phyloP scores from a whole-genome alignment of 2,797 vertebrate genomes.

The Ctenochaetus hawaiiensis region DNA sequence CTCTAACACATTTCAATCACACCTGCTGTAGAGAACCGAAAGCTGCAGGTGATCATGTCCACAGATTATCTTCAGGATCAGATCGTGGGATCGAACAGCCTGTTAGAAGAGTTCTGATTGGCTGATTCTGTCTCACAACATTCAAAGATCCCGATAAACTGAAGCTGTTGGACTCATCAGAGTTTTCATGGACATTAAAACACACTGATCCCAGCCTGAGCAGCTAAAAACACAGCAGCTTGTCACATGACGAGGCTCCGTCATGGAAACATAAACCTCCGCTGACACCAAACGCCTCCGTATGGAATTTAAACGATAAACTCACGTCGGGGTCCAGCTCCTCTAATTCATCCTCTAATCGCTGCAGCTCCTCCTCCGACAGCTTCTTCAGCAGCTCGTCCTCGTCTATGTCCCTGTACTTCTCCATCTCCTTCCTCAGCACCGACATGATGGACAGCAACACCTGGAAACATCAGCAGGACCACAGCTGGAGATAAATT shows the following conservation, averaged over 20 bases:
- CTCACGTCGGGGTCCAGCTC: conserved; percentile 98
- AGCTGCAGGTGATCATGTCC: too few relatives aligned
- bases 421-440: conserved; percentile 93
- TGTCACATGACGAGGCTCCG: background rate
- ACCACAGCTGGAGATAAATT: too few relatives aligned
- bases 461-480: conserved; percentile 39
- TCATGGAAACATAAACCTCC: conserved; percentile 41
- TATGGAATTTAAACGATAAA: conserved; percentile 50
- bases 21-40: too few relatives aligned
- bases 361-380: conserved; percentile 93
- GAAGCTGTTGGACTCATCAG: background rate
- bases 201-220: conserved; percentile 5
- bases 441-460: conserved; percentile 84
- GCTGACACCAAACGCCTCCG: conserved; percentile 23
- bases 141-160: too few relatives aligned
- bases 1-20: too few relatives aligned
- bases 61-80: too few relatives aligned
- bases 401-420: conserved; percentile 96
- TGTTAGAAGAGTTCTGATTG: too few relatives aligned
- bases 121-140: too few relatives aligned
- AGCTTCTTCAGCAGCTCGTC: conserved; percentile 95
- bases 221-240: conserved; percentile 6
- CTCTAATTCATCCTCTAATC: conserved; percentile 94
- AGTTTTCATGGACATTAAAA: background rate
- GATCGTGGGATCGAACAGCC: too few relatives aligned